Evolutionary conservation across 2,888 invertebrate species (phyloP), one percentile per base, ranked within the genome.

Genomic region (Neria commutata): DNA sequence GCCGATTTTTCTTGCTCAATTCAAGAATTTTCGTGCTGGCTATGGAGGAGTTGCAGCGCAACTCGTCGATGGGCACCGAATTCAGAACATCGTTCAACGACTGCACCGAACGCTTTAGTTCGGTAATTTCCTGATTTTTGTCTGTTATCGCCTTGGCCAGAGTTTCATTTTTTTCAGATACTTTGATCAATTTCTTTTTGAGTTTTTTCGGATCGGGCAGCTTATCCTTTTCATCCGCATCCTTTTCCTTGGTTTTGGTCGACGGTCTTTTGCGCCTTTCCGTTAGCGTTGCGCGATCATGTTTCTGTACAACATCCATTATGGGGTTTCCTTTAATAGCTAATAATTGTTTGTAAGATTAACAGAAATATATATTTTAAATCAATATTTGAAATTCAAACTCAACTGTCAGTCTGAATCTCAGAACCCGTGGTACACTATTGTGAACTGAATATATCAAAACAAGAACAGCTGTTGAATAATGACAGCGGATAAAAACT

Each of bases 1-100:
- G 67, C 0, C 77, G 78, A 65, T 81, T 82, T 62, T 75, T 80
- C 49, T 78, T 79, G 61, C 74, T 77, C n/a, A 81, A 59, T 10
- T 80, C 80, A 6, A 76, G 59, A 17, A 81, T 75, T 60, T 81
- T 80, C 2, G 72, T 63, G 24, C 73, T 65, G 21, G 77, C 79
- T 29, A 75, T 72, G 1, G 72, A 75, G 1, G 80, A 79, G 48
- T 76, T 79, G 42, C 64, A 72, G 24, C 77, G 75, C 55, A 81
- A 40, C 57, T 80, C 79, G 45, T 79, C 75, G 3, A 74, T 72
- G 23, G 78, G 77, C 53, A 76, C 72, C 2, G 78, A 77, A 46
- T 79, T 78, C 1, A 81, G 66, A 1, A 78, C 70, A 2, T 79
- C 77, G 29, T 80, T 80, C 0, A 81, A 63, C 0, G 75, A 72